Percentiles rank a stretch among this genome's conserved stretches.
Evolutionary conservation across 37 sponge, comb jelly and placozoan species (phyloP).

Genomic region (Ephydatia muelleri): DNA sequence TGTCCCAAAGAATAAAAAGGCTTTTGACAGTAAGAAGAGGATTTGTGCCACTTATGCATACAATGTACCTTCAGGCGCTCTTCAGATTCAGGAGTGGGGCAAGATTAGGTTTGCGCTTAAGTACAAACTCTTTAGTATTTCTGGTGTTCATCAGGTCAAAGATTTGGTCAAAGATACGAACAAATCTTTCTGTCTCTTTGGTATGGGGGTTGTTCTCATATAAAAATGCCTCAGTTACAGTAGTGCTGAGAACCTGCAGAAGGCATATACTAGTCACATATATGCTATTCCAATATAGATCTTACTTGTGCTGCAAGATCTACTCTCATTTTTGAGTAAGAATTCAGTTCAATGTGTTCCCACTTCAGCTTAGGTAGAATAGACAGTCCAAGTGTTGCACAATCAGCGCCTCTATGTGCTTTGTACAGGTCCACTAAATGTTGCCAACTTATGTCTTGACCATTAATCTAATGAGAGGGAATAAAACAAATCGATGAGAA

Average conservation of each 20-base stretch:
- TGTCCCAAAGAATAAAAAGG: too few relatives aligned
- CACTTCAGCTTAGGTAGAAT: constrained; percentile 36
- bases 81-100: too few relatives aligned
- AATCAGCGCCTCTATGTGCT: neutral
- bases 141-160: constrained; percentile 38
- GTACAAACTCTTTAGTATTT: too few relatives aligned
- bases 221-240: constrained; percentile 31
- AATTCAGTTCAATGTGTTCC: constrained; percentile 10
- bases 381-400: constrained; percentile 20
- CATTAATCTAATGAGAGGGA: constrained; percentile 20
- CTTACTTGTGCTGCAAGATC: too few relatives aligned
- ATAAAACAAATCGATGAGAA: neutral
- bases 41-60: too few relatives aligned
- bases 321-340: too few relatives aligned
- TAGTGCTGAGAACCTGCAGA: constrained; percentile 27
- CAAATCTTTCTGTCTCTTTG: constrained; percentile 24
- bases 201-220: neutral
- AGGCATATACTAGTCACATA: neutral
- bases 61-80: too few relatives aligned
- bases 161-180: constrained; percentile 27
- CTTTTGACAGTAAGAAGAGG: too few relatives aligned
- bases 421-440: constrained; percentile 47
- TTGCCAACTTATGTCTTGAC: constrained; percentile 35
- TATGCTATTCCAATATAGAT: neutral
- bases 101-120: too few relatives aligned